These are phyloP conservation scores for Aurelia coerulea DNA, from an alignment of 30 jellyfish, hydroid and myxozoan genomes.

Conservation along the genomic window DNA sequence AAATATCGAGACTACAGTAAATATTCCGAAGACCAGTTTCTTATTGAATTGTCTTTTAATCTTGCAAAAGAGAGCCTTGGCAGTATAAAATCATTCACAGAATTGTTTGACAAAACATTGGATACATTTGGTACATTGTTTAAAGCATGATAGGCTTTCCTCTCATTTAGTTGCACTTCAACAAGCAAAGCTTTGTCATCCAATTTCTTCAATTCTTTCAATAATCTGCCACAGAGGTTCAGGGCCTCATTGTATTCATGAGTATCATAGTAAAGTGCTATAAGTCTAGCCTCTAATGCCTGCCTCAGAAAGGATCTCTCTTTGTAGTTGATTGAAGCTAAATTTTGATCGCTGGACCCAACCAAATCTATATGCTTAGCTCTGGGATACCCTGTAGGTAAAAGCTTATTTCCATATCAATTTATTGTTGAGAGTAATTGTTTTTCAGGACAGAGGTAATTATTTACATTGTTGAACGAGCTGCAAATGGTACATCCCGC, in stretches of 20 bases:
- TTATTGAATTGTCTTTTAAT: neutral
- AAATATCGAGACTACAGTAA: neutral
- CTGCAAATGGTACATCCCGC: conserved; percentile 82
- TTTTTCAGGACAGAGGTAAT: conserved; percentile 84
- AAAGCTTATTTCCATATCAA: no score
- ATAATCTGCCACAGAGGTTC: conserved; percentile 71
- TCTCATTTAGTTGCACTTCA: conserved; percentile 92
- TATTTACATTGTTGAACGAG: conserved; percentile 84
- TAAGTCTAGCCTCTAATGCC: conserved; percentile 94
- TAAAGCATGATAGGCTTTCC: conserved; percentile 92
- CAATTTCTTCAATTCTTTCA: conserved; percentile 82
- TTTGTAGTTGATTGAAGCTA: neutral
- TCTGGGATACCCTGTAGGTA: no score
- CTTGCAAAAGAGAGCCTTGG: conserved; percentile 17
- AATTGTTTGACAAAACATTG: conserved; percentile 17
- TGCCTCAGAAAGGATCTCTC: conserved; percentile 85
- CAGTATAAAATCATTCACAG: conserved; percentile 18
- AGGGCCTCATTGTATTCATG: conserved; percentile 84
- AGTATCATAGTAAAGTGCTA: conserved; percentile 86
- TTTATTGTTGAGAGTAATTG: neutral
- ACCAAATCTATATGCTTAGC: no score
- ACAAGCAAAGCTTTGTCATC: conserved; percentile 95
- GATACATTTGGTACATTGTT: conserved; percentile 79
- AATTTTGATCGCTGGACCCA: no score
- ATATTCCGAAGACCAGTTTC: conserved; percentile 3